Conservation (phyloP, 2,797 vertebrate species). For the Danio kyathit region DNA sequence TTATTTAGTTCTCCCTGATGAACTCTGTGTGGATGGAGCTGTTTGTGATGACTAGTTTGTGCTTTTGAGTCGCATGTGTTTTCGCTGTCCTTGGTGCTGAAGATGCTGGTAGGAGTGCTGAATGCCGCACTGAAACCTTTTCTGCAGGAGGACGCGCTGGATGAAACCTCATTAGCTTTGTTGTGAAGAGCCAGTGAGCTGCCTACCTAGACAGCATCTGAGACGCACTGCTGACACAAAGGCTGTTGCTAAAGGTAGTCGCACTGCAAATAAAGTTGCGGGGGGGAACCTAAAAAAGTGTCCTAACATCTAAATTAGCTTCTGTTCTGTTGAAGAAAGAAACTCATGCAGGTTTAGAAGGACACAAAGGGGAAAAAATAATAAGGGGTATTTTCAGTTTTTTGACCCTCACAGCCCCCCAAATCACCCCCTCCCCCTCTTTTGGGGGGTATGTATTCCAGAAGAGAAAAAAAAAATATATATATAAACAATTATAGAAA, state of each 20-base stretch:
- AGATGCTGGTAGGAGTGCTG: conserved; percentile 11
- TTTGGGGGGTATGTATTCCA: background rate
- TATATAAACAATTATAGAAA: too few species aligned
- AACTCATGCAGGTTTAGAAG: background rate
- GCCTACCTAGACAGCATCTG: background rate
- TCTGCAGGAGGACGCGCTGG: background rate
- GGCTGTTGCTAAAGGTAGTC: background rate
- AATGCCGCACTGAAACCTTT: background rate
- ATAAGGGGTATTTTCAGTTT: background rate
- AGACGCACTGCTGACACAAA: background rate
- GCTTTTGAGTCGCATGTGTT: background rate
- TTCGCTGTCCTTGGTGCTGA: conserved; percentile 51
- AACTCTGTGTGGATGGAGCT: background rate
- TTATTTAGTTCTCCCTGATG: conserved; percentile 24
- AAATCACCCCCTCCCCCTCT: too few species aligned
- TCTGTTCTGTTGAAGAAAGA: background rate
- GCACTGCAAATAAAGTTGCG: background rate
- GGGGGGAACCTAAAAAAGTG: too few species aligned
- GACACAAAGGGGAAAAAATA: background rate
- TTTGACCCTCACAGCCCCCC: background rate
- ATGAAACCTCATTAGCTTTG: conserved; percentile 1
- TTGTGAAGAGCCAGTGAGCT: background rate
- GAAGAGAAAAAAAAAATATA: background rate
- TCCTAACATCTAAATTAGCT: too few species aligned
- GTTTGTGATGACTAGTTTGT: conserved; percentile 26